These are phyloP conservation scores for Caenorhabditis sp. DNA, from an alignment of 2,888 invertebrate species.

Conservation along the genomic window DNA sequence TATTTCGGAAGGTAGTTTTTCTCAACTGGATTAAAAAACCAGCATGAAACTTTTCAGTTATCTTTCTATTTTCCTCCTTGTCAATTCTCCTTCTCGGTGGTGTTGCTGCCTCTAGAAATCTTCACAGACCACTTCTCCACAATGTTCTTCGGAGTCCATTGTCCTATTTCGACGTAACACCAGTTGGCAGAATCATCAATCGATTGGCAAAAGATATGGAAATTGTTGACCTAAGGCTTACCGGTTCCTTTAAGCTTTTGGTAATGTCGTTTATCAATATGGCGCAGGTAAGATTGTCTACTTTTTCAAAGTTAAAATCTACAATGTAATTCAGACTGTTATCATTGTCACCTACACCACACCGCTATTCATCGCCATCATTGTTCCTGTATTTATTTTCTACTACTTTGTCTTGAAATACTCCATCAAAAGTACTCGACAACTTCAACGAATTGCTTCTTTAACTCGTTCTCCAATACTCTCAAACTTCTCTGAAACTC, in stretches of 20 bases:
- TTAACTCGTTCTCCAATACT: constrained; percentile 82
- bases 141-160: constrained; percentile 80
- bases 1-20: constrained; percentile 79
- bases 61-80: too few relatives aligned
- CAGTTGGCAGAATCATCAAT: constrained; percentile 84
- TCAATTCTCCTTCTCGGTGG: too few relatives aligned
- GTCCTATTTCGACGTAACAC: constrained; percentile 84
- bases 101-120: constrained; percentile 72
- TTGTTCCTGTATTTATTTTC: constrained; percentile 79
- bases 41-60: too few relatives aligned
- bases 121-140: constrained; percentile 70
- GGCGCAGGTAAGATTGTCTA: too few relatives aligned
- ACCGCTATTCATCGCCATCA: constrained; percentile 78
- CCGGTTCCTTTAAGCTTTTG: constrained; percentile 77
- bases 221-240: constrained; percentile 73
- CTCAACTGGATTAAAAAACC: too few relatives aligned
- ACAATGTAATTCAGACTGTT: constrained; percentile 58
- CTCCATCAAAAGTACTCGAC: constrained; percentile 95
- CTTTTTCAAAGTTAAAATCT: too few relatives aligned
- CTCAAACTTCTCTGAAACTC: constrained; percentile 82
- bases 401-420: constrained; percentile 87
- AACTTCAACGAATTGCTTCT: constrained; percentile 84
- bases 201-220: constrained; percentile 82
- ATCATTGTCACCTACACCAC: constrained; percentile 80
- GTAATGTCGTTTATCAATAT: too few relatives aligned